A percentile compares a stretch with the other conserved stretches of the same genome.
phyloP scores from a whole-genome alignment of 1,140 invertebrate genomes.

The Aphelinus atriplicis region DNA sequence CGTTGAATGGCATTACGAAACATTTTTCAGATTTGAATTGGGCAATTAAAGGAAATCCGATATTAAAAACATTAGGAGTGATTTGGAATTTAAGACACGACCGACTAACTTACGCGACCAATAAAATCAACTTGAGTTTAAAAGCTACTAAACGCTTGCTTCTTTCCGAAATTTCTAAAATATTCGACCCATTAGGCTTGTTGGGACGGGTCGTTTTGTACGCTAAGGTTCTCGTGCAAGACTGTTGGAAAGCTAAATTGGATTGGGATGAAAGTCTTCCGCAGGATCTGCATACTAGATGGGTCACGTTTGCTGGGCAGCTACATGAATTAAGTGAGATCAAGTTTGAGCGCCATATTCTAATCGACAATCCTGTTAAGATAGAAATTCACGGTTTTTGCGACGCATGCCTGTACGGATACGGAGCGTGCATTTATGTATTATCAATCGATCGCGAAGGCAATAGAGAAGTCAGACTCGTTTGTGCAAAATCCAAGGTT shows the following conservation, averaged over 20 bases:
- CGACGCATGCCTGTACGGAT: constrained; percentile 14
- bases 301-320: too few species aligned
- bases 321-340: not conserved
- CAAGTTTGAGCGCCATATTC: not conserved
- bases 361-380: not conserved
- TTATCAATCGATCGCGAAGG: not conserved
- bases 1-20: not conserved
- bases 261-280: too few species aligned
- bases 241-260: too few species aligned
- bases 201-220: too few species aligned
- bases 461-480: not conserved
- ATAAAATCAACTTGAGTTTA: too few species aligned
- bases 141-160: not conserved
- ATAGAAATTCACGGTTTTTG: constrained; percentile 32
- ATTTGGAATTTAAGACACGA: too few species aligned
- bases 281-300: too few species aligned
- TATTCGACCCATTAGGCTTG: too few species aligned
- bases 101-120: too few species aligned
- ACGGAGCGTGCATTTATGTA: constrained; percentile 26
- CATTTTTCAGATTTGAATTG: not conserved
- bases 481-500: constrained; percentile 28
- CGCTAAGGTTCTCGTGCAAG: too few species aligned
- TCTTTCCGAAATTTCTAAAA: too few species aligned
- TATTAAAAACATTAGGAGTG: not conserved
- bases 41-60: not conserved